Evolutionary conservation across 2,888 invertebrate genomes (phyloP).

Genomic region (Ochropleura leucogaster): DNA sequence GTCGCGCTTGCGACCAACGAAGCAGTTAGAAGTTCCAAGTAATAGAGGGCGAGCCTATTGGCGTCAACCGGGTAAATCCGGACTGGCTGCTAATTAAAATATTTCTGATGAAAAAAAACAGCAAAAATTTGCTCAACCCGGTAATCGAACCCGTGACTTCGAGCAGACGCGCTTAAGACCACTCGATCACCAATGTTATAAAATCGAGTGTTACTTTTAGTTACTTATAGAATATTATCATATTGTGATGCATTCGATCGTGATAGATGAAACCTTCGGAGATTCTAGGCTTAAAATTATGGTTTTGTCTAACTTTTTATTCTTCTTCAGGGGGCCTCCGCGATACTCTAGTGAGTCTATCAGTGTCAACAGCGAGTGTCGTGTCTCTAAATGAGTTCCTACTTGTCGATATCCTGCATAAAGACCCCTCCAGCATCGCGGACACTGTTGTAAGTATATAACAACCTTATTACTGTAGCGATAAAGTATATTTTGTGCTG

Average conservation of each 20-base stretch:
- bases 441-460: conserved; percentile 84
- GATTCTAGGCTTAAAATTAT: not conserved
- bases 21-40: too few species aligned
- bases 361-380: conserved; percentile 92
- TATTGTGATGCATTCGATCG: not conserved
- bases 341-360: conserved; percentile 91
- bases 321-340: conserved; percentile 84
- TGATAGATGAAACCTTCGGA: not conserved
- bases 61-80: too few species aligned
- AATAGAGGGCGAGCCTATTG: too few species aligned
- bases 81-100: too few species aligned
- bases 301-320: not conserved
- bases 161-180: too few species aligned
- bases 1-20: too few species aligned
- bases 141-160: too few species aligned
- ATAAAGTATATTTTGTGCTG: conserved; percentile 40
- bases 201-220: not conserved
- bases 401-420: conserved; percentile 96
- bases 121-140: too few species aligned
- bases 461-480: conserved; percentile 10
- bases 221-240: too few species aligned
- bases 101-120: too few species aligned
- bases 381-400: conserved; percentile 94
- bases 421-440: conserved; percentile 87
- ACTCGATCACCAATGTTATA: too few species aligned